Base-by-base conservation (phyloP, 2,797 vertebrate genomes). In the Orestias chungarensis region DNA sequence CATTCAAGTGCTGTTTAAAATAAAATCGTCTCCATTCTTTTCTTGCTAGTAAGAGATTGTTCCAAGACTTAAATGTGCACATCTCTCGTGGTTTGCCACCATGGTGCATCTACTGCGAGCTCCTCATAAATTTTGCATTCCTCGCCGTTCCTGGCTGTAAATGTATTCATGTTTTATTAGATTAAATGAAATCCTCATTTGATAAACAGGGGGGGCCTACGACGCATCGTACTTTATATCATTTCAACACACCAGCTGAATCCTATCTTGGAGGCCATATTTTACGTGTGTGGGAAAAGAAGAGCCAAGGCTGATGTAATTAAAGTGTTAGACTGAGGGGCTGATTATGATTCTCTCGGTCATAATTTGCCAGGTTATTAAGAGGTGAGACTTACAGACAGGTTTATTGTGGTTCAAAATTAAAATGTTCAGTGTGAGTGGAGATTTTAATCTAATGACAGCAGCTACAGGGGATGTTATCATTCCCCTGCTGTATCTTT, bases 301-400 rank as follows among this genome's bases (percentile, higher is more conserved):
- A 79, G 73, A 80, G 83, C 50, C 49, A 15, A 55, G 46, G 62
- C 76, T 68, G 75, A n/a, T 84, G 81, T 90, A 85, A 91, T 91
- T 87, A 88, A 85, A 47, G 73, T 66, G 47, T 78, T 64, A 72
- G 70, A 83, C 67, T 70, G 78, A 85, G 79, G 73, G 71, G 74
- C 77, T 71, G 76, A 55, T 85, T 82, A 66, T 78, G 74, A 84
- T 76, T 85, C 75, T 71, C 74, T 86, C 75, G 54, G 73, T 85
- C 72, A 78, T 88, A 74, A 86, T 88, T 85, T 84, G 57, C 67
- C 66, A 70, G 71, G 84, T 89, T 90, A 91, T 90, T 89, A 88
- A 87, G 88, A 91, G 89, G 86, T 86, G 84, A 84, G 65, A 70
- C 69, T 79, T 70, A 68, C 52, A 74, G 70, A 74, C 68, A 68